Conservation (phyloP, 2,888 invertebrate genomes). For the Parnassius smintheus region DNA sequence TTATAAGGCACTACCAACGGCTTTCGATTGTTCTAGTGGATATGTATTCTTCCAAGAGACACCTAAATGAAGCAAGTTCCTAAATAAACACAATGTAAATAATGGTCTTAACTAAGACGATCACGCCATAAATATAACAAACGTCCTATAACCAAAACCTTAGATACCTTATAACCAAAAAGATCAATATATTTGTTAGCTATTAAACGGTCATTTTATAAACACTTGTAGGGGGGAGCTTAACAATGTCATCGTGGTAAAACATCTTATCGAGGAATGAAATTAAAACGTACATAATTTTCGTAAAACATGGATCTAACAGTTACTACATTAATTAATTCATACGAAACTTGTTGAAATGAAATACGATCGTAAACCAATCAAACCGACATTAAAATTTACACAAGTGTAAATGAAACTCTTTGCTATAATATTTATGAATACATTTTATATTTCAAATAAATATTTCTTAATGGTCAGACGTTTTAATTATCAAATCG, state of each 20-base stretch:
- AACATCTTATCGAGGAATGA: not conserved
- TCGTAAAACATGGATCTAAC: conserved; percentile 1
- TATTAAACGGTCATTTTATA: too few species aligned
- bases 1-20: too few species aligned
- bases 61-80: too few species aligned
- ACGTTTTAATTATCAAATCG: not conserved
- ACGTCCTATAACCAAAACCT: too few species aligned
- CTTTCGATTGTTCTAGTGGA: too few species aligned
- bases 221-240: too few species aligned
- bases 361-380: conserved; percentile 2
- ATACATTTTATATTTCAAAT: not conserved
- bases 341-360: not conserved
- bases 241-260: not conserved
- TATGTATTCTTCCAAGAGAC: too few species aligned
- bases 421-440: not conserved
- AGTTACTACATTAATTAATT: not conserved
- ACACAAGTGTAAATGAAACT: not conserved
- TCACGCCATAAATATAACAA: too few species aligned
- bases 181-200: too few species aligned
- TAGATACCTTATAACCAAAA: too few species aligned
- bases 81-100: too few species aligned
- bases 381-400: not conserved
- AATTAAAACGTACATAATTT: not conserved
- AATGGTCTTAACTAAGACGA: too few species aligned
- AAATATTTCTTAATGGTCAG: not conserved